Base-by-base conservation (phyloP, 2,797 vertebrate genomes). In the Poecile montanus region DNA sequence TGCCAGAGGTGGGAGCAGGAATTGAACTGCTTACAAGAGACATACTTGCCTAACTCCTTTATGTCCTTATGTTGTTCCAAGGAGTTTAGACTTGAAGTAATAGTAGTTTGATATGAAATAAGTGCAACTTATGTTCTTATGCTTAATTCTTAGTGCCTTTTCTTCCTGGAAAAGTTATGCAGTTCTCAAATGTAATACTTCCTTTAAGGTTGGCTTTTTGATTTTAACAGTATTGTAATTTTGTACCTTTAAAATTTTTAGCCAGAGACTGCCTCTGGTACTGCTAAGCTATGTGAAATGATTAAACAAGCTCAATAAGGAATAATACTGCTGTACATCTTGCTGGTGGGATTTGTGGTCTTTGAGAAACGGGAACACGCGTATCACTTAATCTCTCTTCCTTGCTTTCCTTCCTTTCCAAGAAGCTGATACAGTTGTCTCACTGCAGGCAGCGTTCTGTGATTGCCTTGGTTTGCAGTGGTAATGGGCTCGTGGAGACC, bases 361-460 rank as follows among this genome's bases (percentile, higher is more conserved):
- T 75, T 72, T 63, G 45, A 44, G 81, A 65, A 73, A n/a, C 0
- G 0, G 70, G 45, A 73, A 44, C 13, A 0, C 16, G 6, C 1
- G 0, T 85, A 32, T 85, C 17, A 2, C 57, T 89, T 70, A 25
- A 36, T 91, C 26, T 89, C 25, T 82, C 36, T 42, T 85, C 70
- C 47, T 81, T 23, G 40, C 42, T 77, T 81, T 94, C 65, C 58
- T 71, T 91, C 77, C 44, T 88, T 78, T 86, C 81, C 44, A 54
- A 65, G 81, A 44, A 87, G 29, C n/a, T 3, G 6, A 17, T 47
- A 30, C 42, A 34, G 34, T 68, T 74, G 50, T 82, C 50, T 74
- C 27, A 14, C 22, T 80, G 53, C 9, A 27, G 81, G 47, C 48
- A 85, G 67, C 0, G 0, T 63, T 93, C n/a, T 53, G 16, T 26